Base-by-base conservation (phyloP, 2,888 invertebrate genomes). In the Lepidochitona cinerea region DNA sequence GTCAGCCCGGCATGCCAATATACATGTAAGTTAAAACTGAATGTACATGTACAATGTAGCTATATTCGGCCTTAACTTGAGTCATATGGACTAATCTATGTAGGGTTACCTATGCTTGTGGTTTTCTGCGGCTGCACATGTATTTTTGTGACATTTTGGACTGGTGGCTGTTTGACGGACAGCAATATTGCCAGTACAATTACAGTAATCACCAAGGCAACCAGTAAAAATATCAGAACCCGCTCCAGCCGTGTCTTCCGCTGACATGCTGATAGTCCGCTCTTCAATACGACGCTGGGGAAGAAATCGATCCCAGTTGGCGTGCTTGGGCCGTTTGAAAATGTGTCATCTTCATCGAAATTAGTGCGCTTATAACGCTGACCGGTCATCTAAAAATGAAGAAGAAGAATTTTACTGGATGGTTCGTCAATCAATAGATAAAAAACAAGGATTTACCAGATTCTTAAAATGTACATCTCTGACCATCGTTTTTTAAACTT, bases 341-440 rank as follows among this genome's bases (percentile, higher is more conserved):
- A 77, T 41, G 75, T 81, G 54, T 89, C 89, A 71, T 90, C 90
- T 70, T 90, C 89, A n/a, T 90, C 90, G 78, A 90, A 89, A 76
- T 88, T 89, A 26, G 90, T 90, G 35, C 89, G 83, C 74, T 87
- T 88, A 81, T 90, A 90, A 73, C 89, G 85, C 77, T 90, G 89
- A 54, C 85, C 86, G 14, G 88, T 85, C 90, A 90, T 89, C 90
- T 90, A 84, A 41, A 18, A 41, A 41, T 9, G 41, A 41, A 41
- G 18, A 41, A 12, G 41, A 9, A 41, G 9, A 18, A 41, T 41
- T 9, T 41, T 41, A 41, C 41, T 12, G 49, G 49, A 49, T 49
- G 49, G 3, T 49, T 23, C 18, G 23, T 23, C 18, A 49, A 49
- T 49, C 18, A 4, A 49, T 18, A 41, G 41, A n/a, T 49, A 49